A percentile compares a stretch with the other conserved stretches of the same genome.
Conservation (phyloP, 2,888 invertebrate genomes). For the Alitta virens region DNA sequence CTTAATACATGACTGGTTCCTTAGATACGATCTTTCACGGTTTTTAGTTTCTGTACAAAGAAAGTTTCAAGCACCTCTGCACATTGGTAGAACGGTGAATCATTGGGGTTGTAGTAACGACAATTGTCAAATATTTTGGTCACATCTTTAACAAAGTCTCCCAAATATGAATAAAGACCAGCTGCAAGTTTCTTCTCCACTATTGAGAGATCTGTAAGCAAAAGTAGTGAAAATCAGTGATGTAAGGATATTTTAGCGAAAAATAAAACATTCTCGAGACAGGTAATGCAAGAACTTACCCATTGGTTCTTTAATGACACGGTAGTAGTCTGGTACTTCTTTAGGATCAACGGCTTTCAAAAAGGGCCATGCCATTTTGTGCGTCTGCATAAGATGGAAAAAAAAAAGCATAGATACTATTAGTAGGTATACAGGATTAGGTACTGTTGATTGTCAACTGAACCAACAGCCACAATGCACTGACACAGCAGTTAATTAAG, state of each 20-base stretch:
- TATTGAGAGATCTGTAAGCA: conserved; percentile 80
- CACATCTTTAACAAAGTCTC: conserved; percentile 96
- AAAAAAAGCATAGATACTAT: too few species aligned
- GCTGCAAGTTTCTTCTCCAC: conserved; percentile 78
- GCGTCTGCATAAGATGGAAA: too few species aligned
- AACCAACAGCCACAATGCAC: too few species aligned
- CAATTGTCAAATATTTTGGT: conserved; percentile 99
- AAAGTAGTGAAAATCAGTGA: neutral
- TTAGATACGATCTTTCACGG: conserved; percentile 21
- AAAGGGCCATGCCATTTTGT: conserved; percentile 97
- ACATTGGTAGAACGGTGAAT: conserved; percentile 93
- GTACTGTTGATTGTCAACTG: too few species aligned
- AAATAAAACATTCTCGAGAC: too few species aligned
- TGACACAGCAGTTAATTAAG: too few species aligned
- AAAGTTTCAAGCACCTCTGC: conserved; percentile 92
- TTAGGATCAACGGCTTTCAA: conserved; percentile 94
- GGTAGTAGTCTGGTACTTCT: conserved; percentile 95
- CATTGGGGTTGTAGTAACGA: conserved; percentile 93
- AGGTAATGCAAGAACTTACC: conserved; percentile 47
- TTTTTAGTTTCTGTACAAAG: conserved; percentile 63
- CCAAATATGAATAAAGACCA: conserved; percentile 78
- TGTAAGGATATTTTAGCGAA: too few species aligned
- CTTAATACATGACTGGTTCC: neutral
- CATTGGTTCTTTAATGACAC: conserved; percentile 61
- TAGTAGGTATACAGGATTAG: too few species aligned